A percentile compares a stretch with the other conserved stretches of the same genome.
Evolutionary conservation across 2,888 invertebrate species (phyloP).

Genomic region (Cataglyphis rosenhaueri): DNA sequence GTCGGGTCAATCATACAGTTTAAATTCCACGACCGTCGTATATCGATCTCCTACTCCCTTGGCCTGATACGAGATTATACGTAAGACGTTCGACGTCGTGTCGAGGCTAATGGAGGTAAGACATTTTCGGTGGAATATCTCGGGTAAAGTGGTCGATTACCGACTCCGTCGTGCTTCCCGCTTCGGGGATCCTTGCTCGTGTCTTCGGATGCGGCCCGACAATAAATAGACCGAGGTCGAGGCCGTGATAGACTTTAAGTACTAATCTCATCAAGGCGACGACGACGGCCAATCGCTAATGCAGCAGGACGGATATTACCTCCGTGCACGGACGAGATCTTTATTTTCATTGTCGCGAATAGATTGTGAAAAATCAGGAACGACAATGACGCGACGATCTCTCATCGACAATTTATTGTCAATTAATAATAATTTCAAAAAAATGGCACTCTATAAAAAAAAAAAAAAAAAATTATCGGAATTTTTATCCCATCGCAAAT

Average conservation of each 20-base stretch:
- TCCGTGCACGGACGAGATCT: constrained; percentile 24
- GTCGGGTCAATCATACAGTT: constrained; percentile 42
- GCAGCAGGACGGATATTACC: constrained; percentile 45
- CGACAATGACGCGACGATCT: too few species aligned
- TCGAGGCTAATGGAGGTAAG: constrained; percentile 45
- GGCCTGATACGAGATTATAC: constrained; percentile 32
- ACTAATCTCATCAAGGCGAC: constrained; percentile 53
- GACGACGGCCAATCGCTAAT: constrained; percentile 53
- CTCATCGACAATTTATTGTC: background rate
- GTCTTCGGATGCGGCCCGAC: constrained; percentile 28
- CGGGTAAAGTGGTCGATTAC: constrained; percentile 52
- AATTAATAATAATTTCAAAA: background rate
- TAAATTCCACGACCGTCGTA: constrained; percentile 45
- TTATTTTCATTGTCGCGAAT: constrained; percentile 22
- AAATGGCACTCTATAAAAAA: background rate
- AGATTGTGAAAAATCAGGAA: constrained; percentile 17
- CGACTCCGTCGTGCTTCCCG: constrained; percentile 7
- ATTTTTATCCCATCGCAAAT: background rate
- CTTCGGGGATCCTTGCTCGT: constrained; percentile 16
- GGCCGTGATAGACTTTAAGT: constrained; percentile 54
- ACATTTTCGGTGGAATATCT: constrained; percentile 50
- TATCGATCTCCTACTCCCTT: constrained; percentile 20
- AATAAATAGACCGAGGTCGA: constrained; percentile 57
- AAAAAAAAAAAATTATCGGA: background rate
- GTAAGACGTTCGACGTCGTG: constrained; percentile 38